These are phyloP conservation scores for Drosophila longiperda DNA, from an alignment of 2,888 invertebrate genomes.

Conservation along the genomic window DNA sequence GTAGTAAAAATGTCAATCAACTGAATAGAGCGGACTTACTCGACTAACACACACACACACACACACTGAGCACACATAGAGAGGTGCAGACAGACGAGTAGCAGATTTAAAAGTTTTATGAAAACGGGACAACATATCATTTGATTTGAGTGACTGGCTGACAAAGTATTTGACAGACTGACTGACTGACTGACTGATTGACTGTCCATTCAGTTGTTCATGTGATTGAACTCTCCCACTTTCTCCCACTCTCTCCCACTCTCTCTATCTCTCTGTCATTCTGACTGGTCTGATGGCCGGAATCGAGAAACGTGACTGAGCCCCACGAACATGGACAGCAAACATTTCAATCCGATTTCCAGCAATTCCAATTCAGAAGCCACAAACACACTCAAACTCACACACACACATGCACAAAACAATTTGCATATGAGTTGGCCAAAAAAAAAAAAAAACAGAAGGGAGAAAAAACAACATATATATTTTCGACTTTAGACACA, in stretches of 20 bases:
- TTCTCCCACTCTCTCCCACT: not conserved
- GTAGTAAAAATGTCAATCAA: constrained; percentile 77
- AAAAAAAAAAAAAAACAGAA: constrained; percentile 32
- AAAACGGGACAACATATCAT: constrained; percentile 33
- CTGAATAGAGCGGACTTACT: constrained; percentile 48
- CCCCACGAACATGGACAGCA: constrained; percentile 69
- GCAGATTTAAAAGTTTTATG: constrained; percentile 65
- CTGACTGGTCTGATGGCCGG: constrained; percentile 39
- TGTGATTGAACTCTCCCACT: constrained; percentile 56
- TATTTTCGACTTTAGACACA: constrained; percentile 52
- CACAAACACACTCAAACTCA: constrained; percentile 39
- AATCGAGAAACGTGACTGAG: constrained; percentile 65
- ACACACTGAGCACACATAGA: not conserved
- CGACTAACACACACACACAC: constrained; percentile 5
- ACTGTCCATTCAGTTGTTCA: constrained; percentile 46
- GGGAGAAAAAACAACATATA: constrained; percentile 39
- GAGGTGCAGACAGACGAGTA: constrained; percentile 48
- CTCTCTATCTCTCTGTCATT: not conserved
- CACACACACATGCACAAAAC: constrained; percentile 31
- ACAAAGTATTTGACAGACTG: constrained; percentile 61
- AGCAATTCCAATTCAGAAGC: constrained; percentile 71
- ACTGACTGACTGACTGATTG: constrained; percentile 63
- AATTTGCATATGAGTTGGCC: constrained; percentile 72
- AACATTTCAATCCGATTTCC: constrained; percentile 78
- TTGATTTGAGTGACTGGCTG: constrained; percentile 53